Base-by-base conservation (phyloP, 37 sponge, comb jelly and placozoan species). In the Geodia barretti region DNA sequence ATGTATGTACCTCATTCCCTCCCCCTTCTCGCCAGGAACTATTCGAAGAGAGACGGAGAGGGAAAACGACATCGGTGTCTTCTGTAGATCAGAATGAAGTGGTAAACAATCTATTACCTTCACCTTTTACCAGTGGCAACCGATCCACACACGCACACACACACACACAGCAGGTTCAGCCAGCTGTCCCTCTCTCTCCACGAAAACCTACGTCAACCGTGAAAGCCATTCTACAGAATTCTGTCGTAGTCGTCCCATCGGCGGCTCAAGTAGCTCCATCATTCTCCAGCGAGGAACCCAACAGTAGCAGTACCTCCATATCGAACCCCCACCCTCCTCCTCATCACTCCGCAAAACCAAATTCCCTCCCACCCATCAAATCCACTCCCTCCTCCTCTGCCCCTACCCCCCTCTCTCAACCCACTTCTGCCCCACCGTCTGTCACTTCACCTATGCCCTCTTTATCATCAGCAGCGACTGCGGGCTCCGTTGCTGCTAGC, bases 31-130 rank as follows among this genome's bases (percentile, higher is more conserved):
- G 23, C 23, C 41, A 89, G 87, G 88, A 92, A 30, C 58, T 87
- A 7, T 83, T 87, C 79, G 92, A 92, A 11, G 92, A 92, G 66
- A 83, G 92, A 70, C 74, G 92, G 67, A 92, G 87, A 92, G 84
- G 88, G 36, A 92, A 83, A 65, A 77, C 77, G 1, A 70, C 78
- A 47, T 47, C 54, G 7, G 54, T 47, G 54, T 47, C 54, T 47
- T 47, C 54, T 47, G 54, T 47, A 47, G 54, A 47, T 17, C 54
- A n/a, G n/a, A n/a, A 7, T 47, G 54, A 47, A 7, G 11, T 47
- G 54, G 54, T 47, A 17, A 47, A 14, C 54, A 47, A 14, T 47
- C 7, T 14, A 47, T 7, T 14, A 47, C 54, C n/a, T n/a, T n/a
- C n/a, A n/a, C n/a, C n/a, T n/a, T n/a, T n/a, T n/a, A n/a, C n/a